These are phyloP conservation scores for Petrocephalus microphthalmus DNA, from an alignment of 2,113 vertebrate genomes.

Conservation along the genomic window DNA sequence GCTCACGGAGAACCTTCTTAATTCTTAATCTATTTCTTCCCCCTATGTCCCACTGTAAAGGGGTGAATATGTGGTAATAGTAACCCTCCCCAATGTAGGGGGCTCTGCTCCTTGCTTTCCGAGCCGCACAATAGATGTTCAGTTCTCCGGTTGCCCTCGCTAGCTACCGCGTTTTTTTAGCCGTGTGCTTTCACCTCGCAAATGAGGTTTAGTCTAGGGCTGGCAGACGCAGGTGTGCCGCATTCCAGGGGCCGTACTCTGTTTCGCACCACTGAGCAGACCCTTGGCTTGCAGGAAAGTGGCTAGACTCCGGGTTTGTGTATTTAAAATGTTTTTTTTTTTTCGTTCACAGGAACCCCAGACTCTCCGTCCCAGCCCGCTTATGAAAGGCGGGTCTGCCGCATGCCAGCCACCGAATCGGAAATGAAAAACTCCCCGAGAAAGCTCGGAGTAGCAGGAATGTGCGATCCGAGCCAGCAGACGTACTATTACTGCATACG, in stretches of 20 bases:
- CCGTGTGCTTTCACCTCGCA: constrained; percentile 50
- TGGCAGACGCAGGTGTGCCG: constrained; percentile 72
- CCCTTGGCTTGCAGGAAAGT: constrained; percentile 79
- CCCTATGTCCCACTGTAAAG: not conserved
- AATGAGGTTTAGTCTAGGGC: constrained; percentile 59
- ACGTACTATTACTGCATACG: constrained; percentile 71
- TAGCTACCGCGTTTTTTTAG: constrained; percentile 29
- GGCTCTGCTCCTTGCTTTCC: not conserved
- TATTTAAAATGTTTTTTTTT: constrained; percentile 61
- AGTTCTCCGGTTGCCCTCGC: constrained; percentile 22
- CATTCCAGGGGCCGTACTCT: constrained; percentile 56
- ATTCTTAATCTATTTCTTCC: not conserved
- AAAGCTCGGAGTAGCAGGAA: constrained; percentile 75
- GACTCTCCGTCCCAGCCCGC: constrained; percentile 67
- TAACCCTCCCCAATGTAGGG: not conserved
- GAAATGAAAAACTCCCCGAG: constrained; percentile 92
- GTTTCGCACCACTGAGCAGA: constrained; percentile 72
- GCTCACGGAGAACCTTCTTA: not conserved
- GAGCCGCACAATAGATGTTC: constrained; percentile 9
- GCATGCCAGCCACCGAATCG: constrained; percentile 79
- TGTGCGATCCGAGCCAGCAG: constrained; percentile 76
- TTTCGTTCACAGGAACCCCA: constrained; percentile 77
- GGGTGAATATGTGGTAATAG: not conserved
- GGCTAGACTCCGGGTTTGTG: constrained; percentile 87
- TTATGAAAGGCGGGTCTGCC: constrained; percentile 73